Evolutionary conservation across 2,113 vertebrate genomes (phyloP), one percentile per base, ranked within the genome.

Genomic region (Australoheros scitulus): DNA sequence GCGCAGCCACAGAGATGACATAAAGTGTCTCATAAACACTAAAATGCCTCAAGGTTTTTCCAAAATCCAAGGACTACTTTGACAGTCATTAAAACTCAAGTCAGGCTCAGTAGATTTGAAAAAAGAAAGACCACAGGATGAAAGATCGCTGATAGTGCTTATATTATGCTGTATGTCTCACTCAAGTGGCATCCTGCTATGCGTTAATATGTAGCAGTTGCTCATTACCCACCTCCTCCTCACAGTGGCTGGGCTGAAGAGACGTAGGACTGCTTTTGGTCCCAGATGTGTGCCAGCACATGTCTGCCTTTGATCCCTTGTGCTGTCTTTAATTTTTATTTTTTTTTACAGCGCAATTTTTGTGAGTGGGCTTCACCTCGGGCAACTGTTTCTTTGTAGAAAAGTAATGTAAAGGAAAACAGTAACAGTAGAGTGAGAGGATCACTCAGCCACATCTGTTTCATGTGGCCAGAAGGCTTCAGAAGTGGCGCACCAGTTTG

Each of bases 281-380:
- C 59, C 80, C 90, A 94, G 82, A 91, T 93, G 90, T 92, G 82
- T 75, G 55, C 90, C 80, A 87, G 75, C 81, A 84, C 80, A 77
- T 81, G 81, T 84, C 81, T 58, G 61, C 57, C 87, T 90, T 88
- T 92, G 83, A 92, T 77, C 11, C 11, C 68, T 55, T 52, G 47
- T 34, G 47, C 26, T 72, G 68, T 47, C 68, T 55, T 47, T 34
- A 55, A 52, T 32, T 29, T 14, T 78, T 7, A 3, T 34, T 4
- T 10, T 17, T 38, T 38, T 38, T 65, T 81, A 89, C 56, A 65
- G 63, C 63, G 38, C 47, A 63, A 59, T 60, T 22, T 91, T 88
- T 57, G 79, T 87, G 86, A 91, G 84, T 5, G 57, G 61, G 55
- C 74, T 63, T 50, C 15, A 89, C 88, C 89, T 32, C 89, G 83